These are phyloP conservation scores for Anguilla megastoma DNA, from an alignment of 2,797 vertebrate species.

Conservation along the genomic window DNA sequence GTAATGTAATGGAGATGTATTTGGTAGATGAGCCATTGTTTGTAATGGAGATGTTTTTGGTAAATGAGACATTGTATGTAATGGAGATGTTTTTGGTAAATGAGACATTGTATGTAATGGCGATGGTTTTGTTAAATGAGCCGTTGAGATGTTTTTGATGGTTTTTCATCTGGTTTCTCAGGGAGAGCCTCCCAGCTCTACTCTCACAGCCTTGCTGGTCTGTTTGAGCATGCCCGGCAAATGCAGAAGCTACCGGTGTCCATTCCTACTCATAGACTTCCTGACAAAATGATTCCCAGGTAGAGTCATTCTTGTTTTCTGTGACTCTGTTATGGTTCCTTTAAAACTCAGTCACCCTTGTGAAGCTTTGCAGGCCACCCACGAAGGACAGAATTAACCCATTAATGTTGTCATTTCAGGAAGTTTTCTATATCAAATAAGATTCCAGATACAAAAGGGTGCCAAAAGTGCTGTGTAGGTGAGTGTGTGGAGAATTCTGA, in stretches of 20 bases:
- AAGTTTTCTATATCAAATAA: conserved; percentile 87
- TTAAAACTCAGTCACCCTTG: neutral
- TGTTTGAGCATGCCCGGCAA: conserved; percentile 85
- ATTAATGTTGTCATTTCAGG: conserved; percentile 59
- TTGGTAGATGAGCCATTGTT: no score
- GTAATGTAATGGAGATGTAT: no score
- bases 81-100: no score
- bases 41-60: no score
- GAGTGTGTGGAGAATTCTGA: conserved; percentile 45
- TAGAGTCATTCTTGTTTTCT: conserved; percentile 45
- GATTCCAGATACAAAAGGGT: conserved; percentile 89
- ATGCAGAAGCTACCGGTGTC: conserved; percentile 85
- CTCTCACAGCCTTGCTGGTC: conserved; percentile 82
- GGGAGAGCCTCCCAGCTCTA: conserved; percentile 89
- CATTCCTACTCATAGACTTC: conserved; percentile 84
- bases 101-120: no score
- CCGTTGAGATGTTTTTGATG: neutral
- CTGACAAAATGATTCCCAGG: conserved; percentile 84
- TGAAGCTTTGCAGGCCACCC: neutral
- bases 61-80: no score
- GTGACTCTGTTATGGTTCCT: neutral
- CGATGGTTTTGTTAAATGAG: neutral
- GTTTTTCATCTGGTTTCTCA: conserved; percentile 50
- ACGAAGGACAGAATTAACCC: neutral
- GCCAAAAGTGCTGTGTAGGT: conserved; percentile 88